Conservation (phyloP, 2,888 invertebrate species). For the Agrochola lychnidis region DNA sequence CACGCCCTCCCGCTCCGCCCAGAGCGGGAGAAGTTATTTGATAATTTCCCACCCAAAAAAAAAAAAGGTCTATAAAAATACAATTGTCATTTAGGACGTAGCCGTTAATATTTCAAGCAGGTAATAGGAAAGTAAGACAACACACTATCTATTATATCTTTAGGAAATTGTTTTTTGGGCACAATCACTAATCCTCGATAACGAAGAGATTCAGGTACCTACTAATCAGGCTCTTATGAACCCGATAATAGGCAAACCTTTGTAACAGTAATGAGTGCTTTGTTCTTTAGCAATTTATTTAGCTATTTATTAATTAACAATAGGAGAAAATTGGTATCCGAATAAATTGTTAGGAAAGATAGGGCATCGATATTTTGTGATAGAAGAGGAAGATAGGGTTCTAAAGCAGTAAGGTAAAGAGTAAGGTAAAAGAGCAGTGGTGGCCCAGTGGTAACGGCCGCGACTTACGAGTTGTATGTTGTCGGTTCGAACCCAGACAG, state of each 20-base stretch:
- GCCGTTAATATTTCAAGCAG: constrained; percentile 19
- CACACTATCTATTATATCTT: constrained; percentile 20
- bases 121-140: neutral
- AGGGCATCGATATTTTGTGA: constrained; percentile 18
- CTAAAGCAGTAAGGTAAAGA: neutral
- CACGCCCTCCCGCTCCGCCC: too few species aligned
- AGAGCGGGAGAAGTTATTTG: too few species aligned
- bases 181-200: constrained; percentile 55
- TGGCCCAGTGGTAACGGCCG: too few species aligned
- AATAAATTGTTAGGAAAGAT: neutral
- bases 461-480: too few species aligned
- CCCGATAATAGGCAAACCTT: constrained; percentile 51
- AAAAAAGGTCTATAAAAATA: constrained; percentile 25
- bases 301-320: constrained; percentile 16
- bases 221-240: constrained; percentile 36
- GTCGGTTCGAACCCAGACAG: too few species aligned
- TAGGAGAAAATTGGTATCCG: constrained; percentile 4
- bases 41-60: too few species aligned
- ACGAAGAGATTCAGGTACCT: constrained; percentile 42
- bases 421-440: too few species aligned
- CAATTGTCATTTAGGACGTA: constrained; percentile 31
- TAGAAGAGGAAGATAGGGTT: constrained; percentile 5
- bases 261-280: constrained; percentile 40
- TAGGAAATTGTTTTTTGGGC: constrained; percentile 58
- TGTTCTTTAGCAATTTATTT: constrained; percentile 44